Base-by-base conservation (phyloP, 2,797 vertebrate species). In the Bucorvus abyssinicus region DNA sequence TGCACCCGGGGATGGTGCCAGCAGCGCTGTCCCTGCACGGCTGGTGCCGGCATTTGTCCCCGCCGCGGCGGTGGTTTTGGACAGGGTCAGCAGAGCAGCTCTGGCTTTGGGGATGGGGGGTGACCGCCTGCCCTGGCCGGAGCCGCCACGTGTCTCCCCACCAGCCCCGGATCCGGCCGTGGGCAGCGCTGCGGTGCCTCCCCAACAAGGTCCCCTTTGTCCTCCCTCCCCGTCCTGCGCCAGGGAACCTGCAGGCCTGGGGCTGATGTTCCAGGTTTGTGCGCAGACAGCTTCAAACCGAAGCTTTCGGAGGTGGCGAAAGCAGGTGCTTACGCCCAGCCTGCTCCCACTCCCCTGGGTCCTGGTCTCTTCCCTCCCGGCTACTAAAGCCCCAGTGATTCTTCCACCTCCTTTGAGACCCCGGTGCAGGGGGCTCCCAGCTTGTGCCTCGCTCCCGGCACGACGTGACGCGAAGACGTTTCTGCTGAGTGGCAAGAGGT, bases 151-250 rank as follows among this genome's bases (percentile, higher is more conserved):
- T 11, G 32, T 24, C 5, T 57, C 64, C 45, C 63, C 7, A 8
- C 12, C 32, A 36, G 7, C 69, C 69, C 60, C 2, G 1, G 60
- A 23, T 47, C 52, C 14, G 22, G 27, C 55, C 0, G 2, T 0
- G 3, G 64, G 50, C 30, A 55, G 69, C 7, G 6, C 19, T 1
- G 15, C 6, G 7, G 10, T 21, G 40, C 7, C 13, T 45, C 53
- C 10, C 23, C 56, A 36, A 84, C 83, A 94, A 94, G 14, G 74
- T 32, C 40, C 61, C 55, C 69, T 94, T 89, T 94, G 89, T 96
- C 86, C 84, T 45, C 40, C 14, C 26, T 63, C 42, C 73, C 30
- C 26, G 4, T 44, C 79, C 52, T 13, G 42, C 7, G 6, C 20
- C 10, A 14, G 47, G 53, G 47, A 40, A n/a, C 26, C 60, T 16